These are phyloP conservation scores for Antheraea mylitta DNA, from an alignment of 1,140 invertebrate genomes.

Conservation along the genomic window DNA sequence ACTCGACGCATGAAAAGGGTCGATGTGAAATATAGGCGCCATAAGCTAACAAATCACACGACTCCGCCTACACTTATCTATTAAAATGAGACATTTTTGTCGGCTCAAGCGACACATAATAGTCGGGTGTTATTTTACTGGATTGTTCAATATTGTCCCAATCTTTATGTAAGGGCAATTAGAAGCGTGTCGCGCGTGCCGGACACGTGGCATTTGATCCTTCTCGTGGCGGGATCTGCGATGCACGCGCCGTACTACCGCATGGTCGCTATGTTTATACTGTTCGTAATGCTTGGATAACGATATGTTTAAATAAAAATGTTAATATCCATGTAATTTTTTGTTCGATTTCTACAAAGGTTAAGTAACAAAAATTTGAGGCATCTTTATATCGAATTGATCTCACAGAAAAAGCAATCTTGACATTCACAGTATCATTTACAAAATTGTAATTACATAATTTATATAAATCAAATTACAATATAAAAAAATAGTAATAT, in stretches of 20 bases:
- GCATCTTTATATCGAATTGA: too few relatives aligned
- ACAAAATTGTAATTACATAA: too few relatives aligned
- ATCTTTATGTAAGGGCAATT: constrained; percentile 70
- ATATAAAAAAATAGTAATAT: too few relatives aligned
- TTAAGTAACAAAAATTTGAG: too few relatives aligned
- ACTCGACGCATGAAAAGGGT: neutral
- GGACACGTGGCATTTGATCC: constrained; percentile 51
- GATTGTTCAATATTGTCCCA: constrained; percentile 76
- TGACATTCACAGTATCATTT: too few relatives aligned
- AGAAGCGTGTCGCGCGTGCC: constrained; percentile 70
- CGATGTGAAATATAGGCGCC: neutral
- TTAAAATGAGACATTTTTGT: constrained; percentile 76
- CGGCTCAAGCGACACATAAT: constrained; percentile 50
- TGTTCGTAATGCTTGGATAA: constrained; percentile 46
- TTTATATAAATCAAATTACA: too few relatives aligned
- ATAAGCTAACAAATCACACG: constrained; percentile 59
- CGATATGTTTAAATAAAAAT: constrained; percentile 42
- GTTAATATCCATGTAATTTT: neutral
- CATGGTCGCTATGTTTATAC: constrained; percentile 60
- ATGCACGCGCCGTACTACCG: constrained; percentile 34
- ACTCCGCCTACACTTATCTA: constrained; percentile 74
- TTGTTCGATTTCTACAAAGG: neutral
- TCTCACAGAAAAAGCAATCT: too few relatives aligned
- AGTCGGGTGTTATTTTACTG: constrained; percentile 73
- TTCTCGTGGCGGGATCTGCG: constrained; percentile 28